Evolutionary conservation across 2,797 vertebrate genomes (phyloP).

Genomic region (Hydrocynus forskahlii): DNA sequence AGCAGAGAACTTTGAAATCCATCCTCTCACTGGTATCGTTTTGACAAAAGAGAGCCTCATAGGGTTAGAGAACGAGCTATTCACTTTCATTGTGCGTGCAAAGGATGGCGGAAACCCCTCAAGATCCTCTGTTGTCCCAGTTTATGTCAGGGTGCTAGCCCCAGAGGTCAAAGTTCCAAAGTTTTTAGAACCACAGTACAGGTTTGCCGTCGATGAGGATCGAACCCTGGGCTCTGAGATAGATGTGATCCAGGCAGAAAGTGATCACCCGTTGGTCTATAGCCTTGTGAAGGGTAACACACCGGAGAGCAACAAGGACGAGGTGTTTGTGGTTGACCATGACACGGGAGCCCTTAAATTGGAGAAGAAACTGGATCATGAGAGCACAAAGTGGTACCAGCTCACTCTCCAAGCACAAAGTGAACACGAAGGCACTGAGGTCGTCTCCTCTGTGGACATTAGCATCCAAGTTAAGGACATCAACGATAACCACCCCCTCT

Average conservation of each 20-base stretch:
- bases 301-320: conserved; percentile 90
- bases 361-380: conserved; percentile 92
- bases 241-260: conserved; percentile 86
- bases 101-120: conserved; percentile 87
- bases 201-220: conserved; percentile 88
- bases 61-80: conserved; percentile 92
- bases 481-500: conserved; percentile 92
- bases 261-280: conserved; percentile 82
- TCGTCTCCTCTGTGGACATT: conserved; percentile 84
- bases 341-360: conserved; percentile 90
- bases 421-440: conserved; percentile 77
- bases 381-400: conserved; percentile 95
- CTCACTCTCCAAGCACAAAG: conserved; percentile 84
- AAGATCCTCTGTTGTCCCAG: conserved; percentile 86
- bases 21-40: conserved; percentile 86
- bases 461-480: conserved; percentile 93
- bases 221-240: conserved; percentile 90
- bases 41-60: conserved; percentile 95
- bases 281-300: conserved; percentile 89
- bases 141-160: conserved; percentile 89
- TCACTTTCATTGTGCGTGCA: conserved; percentile 91
- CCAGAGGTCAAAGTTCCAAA: conserved; percentile 86
- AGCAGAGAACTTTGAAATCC: conserved; percentile 93
- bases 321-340: conserved; percentile 89
- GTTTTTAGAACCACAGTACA: conserved; percentile 92